Evolutionary conservation across 2,797 vertebrate genomes (phyloP).

Genomic region (Sarcophilus harrisii): DNA sequence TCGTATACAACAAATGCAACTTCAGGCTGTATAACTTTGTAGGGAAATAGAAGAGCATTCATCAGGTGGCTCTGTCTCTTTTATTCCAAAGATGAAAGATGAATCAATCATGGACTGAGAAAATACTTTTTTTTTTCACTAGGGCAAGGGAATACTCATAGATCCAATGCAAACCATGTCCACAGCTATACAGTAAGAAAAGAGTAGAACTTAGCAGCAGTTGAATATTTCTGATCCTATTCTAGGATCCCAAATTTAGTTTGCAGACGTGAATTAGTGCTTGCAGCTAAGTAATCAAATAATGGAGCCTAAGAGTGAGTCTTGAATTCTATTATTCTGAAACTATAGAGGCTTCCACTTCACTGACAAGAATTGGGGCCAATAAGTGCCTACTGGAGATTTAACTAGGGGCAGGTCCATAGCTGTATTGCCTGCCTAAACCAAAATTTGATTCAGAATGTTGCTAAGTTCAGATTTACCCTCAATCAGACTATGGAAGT

Average conservation of each 20-base stretch:
- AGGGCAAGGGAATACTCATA: background rate
- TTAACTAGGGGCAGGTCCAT: too few relatives aligned
- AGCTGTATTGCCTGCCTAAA: background rate
- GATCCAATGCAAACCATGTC: background rate
- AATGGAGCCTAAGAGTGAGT: background rate
- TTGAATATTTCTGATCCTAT: background rate
- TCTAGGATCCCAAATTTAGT: background rate
- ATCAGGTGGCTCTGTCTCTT: background rate
- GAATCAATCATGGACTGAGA: background rate
- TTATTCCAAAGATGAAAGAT: background rate
- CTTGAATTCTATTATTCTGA: background rate
- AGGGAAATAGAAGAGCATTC: background rate
- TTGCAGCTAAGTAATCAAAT: background rate
- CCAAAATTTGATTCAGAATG: background rate
- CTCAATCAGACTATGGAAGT: background rate
- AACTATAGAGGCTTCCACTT: background rate
- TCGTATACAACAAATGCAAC: background rate
- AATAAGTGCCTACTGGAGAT: background rate
- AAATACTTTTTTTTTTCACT: background rate
- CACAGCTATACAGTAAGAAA: background rate
- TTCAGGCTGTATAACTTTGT: background rate
- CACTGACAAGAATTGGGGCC: background rate
- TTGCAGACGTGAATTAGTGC: background rate
- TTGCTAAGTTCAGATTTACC: background rate
- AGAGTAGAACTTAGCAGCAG: background rate